A percentile compares a stretch with the other conserved stretches of the same genome.
Conservation (phyloP, 1,140 invertebrate genomes). For the Papilio xuthus region DNA sequence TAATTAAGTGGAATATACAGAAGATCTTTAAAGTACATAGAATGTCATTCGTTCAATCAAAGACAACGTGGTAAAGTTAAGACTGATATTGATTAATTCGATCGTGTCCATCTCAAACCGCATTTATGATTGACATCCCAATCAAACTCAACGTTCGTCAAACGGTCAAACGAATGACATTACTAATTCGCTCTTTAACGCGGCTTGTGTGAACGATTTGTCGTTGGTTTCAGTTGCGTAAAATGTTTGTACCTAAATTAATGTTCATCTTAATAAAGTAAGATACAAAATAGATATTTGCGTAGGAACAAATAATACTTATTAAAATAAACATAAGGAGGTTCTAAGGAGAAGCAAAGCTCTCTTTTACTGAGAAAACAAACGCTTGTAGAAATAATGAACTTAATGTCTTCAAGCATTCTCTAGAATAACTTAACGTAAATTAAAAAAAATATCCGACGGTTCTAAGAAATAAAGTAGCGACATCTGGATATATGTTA, state of each 20-base stretch:
- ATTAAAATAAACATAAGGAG: no score
- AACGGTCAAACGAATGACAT: conserved; percentile 2
- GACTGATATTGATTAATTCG: background rate
- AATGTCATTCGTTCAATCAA: conserved; percentile 3
- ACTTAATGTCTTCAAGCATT: no score
- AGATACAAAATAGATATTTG: no score
- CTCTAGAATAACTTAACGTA: no score
- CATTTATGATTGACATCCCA: background rate
- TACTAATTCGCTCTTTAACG: background rate
- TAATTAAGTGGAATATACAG: background rate
- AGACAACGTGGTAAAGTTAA: background rate
- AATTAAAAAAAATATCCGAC: no score
- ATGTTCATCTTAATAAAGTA: background rate
- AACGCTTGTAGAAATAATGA: no score
- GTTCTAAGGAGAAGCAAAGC: no score
- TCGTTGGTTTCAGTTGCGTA: background rate
- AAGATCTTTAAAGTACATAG: background rate
- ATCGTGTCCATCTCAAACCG: background rate
- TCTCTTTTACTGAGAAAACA: no score
- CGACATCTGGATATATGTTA: no score
- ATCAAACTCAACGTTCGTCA: background rate
- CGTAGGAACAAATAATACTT: no score
- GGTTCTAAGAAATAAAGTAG: no score
- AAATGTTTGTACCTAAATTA: background rate
- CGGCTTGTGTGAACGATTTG: background rate